phyloP scores from a whole-genome alignment of 2,888 invertebrate genomes.

The Ectropis crepuscularia region DNA sequence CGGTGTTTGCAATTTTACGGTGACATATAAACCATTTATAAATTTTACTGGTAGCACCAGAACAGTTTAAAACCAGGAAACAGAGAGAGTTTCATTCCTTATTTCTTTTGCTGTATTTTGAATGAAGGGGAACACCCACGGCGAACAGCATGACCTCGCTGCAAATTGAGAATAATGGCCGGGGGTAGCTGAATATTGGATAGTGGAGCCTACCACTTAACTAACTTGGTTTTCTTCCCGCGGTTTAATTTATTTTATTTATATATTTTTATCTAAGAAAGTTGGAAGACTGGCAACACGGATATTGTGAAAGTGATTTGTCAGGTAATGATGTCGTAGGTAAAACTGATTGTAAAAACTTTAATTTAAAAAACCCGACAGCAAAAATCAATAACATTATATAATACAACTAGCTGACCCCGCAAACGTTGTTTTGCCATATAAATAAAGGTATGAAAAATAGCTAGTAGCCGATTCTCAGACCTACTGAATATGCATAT shows the following conservation, averaged over 20 bases:
- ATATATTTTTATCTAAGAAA: neutral
- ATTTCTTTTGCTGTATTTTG: slow-evolving; percentile 49
- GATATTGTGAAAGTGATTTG: too few relatives aligned
- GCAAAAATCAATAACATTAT: too few relatives aligned
- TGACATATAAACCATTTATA: neutral
- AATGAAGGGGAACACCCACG: slow-evolving; percentile 84
- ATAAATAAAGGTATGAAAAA: too few relatives aligned
- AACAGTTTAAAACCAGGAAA: neutral
- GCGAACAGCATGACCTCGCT: slow-evolving; percentile 54
- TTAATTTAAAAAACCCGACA: too few relatives aligned
- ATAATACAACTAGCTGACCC: too few relatives aligned
- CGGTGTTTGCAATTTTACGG: too few relatives aligned
- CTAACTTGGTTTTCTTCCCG: slow-evolving; percentile 8
- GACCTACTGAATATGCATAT: too few relatives aligned
- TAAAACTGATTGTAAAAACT: too few relatives aligned
- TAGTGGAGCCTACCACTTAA: slow-evolving; percentile 45
- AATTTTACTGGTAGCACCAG: neutral
- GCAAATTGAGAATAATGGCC: slow-evolving; percentile 83
- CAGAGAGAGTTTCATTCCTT: slow-evolving; percentile 1
- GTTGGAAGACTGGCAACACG: too few relatives aligned
- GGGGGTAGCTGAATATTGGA: slow-evolving; percentile 66
- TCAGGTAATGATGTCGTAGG: too few relatives aligned
- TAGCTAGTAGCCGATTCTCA: too few relatives aligned
- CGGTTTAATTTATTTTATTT: slow-evolving; percentile 4
- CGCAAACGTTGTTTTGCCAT: too few relatives aligned